These are phyloP conservation scores for Verasper variegatus DNA, from an alignment of 2,113 vertebrate species.

Conservation along the genomic window DNA sequence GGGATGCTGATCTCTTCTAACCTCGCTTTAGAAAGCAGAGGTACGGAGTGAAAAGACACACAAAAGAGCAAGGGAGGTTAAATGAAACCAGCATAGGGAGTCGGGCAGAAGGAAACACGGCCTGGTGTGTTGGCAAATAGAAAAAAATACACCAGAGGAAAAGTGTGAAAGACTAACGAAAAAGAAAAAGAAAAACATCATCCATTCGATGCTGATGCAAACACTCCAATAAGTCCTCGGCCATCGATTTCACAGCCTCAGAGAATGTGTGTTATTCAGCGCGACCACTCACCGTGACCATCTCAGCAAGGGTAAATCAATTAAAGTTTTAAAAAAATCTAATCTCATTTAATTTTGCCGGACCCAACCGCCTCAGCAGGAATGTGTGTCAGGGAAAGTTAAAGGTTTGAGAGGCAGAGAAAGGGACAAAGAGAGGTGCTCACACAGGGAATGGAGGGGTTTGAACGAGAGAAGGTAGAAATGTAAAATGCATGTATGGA, in stretches of 20 bases:
- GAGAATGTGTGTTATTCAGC: constrained; percentile 65
- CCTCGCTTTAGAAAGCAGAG: constrained; percentile 3
- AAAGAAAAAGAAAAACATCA: constrained; percentile 40
- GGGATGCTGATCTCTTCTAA: constrained; percentile 6
- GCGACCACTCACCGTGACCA: constrained; percentile 49
- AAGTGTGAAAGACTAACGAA: constrained; percentile 19
- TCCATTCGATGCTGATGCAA: constrained; percentile 63
- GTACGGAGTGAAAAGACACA: constrained; percentile 3
- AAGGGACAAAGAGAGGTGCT: neutral
- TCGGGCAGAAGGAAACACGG: neutral
- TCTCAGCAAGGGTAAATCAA: constrained; percentile 62
- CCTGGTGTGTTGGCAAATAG: neutral
- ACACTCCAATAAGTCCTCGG: constrained; percentile 53
- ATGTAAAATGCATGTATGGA: too few species aligned
- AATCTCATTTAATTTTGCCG: constrained; percentile 62
- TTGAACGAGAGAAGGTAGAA: neutral
- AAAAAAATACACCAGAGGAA: constrained; percentile 11
- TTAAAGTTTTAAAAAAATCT: constrained; percentile 64
- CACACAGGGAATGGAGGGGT: neutral
- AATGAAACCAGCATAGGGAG: constrained; percentile 12
- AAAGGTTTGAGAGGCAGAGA: constrained; percentile 4
- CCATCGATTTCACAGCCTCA: constrained; percentile 65
- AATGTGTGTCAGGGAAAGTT: constrained; percentile 38
- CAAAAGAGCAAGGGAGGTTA: constrained; percentile 12
- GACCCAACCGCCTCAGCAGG: constrained; percentile 13